Conservation (phyloP, 2,888 invertebrate species). For the Aphodius sticticus region DNA sequence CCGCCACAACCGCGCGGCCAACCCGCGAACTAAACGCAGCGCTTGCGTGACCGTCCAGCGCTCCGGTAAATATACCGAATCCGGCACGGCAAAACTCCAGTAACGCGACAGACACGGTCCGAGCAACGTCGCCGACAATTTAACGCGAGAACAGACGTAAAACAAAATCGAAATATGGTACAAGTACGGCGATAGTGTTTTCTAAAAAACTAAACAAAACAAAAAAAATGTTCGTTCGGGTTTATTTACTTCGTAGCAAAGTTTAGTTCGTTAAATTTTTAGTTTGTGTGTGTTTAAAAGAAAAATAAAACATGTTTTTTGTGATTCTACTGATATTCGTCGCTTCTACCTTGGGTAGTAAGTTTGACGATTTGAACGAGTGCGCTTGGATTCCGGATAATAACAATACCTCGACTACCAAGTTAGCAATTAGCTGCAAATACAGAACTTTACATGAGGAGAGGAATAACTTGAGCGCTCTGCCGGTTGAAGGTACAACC, state of each 20-base stretch:
- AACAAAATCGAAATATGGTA: slow-evolving; percentile 53
- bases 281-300: background rate
- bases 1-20: slow-evolving; percentile 56
- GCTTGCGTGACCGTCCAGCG: slow-evolving; percentile 50
- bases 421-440: slow-evolving; percentile 68
- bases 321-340: background rate
- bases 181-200: background rate
- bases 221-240: background rate
- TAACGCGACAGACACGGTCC: slow-evolving; percentile 50
- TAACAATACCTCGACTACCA: slow-evolving; percentile 62
- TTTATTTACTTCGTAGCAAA: too few relatives aligned
- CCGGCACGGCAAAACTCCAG: slow-evolving; percentile 45
- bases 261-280: slow-evolving; percentile 10
- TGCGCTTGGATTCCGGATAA: slow-evolving; percentile 62
- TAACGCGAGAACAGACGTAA: slow-evolving; percentile 57
- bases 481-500: slow-evolving; percentile 75
- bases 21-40: slow-evolving; percentile 65
- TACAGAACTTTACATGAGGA: slow-evolving; percentile 76
- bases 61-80: slow-evolving; percentile 47
- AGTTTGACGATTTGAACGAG: slow-evolving; percentile 45
- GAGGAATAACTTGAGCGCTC: slow-evolving; percentile 70
- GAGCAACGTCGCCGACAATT: slow-evolving; percentile 48
- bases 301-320: slow-evolving; percentile 13
- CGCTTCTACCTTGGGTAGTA: background rate
- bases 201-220: background rate